These are phyloP conservation scores for Mellivora capensis DNA, from an alignment of 2,113 vertebrate genomes.

Conservation along the genomic window DNA sequence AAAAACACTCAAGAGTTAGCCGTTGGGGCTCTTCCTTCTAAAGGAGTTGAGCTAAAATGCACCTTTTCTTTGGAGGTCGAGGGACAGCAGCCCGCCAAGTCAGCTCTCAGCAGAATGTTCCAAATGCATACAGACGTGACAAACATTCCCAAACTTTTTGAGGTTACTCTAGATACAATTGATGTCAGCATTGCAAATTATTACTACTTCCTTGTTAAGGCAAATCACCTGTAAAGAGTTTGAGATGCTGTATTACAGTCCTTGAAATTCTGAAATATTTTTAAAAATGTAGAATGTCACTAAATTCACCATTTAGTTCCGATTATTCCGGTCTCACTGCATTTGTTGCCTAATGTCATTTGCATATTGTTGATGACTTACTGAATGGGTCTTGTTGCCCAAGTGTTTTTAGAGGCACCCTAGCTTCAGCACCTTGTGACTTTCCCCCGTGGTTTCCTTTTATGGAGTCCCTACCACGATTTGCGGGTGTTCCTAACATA, in stretches of 20 bases:
- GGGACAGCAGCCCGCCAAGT: not conserved
- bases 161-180: not conserved
- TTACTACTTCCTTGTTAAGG: slow-evolving; percentile 3
- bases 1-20: not conserved
- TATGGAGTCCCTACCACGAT: not conserved
- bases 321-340: not conserved
- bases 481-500: not conserved
- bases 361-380: not conserved
- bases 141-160: not conserved
- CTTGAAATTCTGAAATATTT: not conserved
- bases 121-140: not conserved
- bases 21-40: not conserved
- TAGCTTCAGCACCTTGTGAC: not conserved
- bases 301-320: not conserved
- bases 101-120: not conserved
- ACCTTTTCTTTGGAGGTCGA: not conserved
- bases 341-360: not conserved
- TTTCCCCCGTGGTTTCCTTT: not conserved
- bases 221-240: not conserved
- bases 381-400: not conserved
- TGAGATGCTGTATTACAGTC: not conserved
- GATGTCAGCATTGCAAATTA: not conserved
- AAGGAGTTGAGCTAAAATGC: not conserved
- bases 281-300: not conserved
- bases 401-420: not conserved